Percentiles rank a stretch among this genome's conserved stretches.
Conservation (phyloP, 2,888 invertebrate genomes). For the Xestoiulus laeticollis region DNA sequence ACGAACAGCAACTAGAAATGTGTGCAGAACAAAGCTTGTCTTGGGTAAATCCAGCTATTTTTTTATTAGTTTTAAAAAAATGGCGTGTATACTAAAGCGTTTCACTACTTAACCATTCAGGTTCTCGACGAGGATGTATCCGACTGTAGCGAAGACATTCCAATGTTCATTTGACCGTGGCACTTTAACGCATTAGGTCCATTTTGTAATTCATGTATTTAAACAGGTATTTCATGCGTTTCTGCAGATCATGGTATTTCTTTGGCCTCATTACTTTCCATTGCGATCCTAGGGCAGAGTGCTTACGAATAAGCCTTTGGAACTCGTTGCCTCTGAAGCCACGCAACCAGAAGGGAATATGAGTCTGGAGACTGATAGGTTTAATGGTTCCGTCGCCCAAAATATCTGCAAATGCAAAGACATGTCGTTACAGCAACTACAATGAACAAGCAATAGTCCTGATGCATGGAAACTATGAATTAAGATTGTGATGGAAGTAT, state of each 20-base stretch:
- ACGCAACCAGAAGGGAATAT: conserved; percentile 87
- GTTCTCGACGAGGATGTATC: too few relatives aligned
- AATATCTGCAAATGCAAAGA: conserved; percentile 72
- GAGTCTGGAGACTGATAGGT: conserved; percentile 84
- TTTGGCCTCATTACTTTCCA: conserved; percentile 75
- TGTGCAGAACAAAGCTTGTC: background rate
- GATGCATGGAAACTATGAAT: too few relatives aligned
- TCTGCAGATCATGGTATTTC: conserved; percentile 79
- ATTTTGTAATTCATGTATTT: conserved; percentile 83
- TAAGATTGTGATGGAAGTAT: too few relatives aligned
- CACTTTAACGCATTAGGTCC: background rate
- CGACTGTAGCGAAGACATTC: too few relatives aligned
- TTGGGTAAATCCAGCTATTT: background rate
- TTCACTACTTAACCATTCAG: too few relatives aligned
- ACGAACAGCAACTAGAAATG: background rate
- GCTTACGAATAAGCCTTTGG: conserved; percentile 73
- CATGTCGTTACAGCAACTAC: conserved; percentile 32
- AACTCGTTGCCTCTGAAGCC: conserved; percentile 89
- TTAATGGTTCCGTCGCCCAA: conserved; percentile 84
- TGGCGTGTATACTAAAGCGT: too few relatives aligned
- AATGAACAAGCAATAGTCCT: too few relatives aligned
- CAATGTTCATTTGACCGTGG: background rate
- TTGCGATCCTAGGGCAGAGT: conserved; percentile 72
- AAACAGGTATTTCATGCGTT: conserved; percentile 78
- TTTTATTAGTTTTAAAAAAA: too few relatives aligned